Conservation (phyloP, 1,140 invertebrate species). For the Drosophila busckii region DNA sequence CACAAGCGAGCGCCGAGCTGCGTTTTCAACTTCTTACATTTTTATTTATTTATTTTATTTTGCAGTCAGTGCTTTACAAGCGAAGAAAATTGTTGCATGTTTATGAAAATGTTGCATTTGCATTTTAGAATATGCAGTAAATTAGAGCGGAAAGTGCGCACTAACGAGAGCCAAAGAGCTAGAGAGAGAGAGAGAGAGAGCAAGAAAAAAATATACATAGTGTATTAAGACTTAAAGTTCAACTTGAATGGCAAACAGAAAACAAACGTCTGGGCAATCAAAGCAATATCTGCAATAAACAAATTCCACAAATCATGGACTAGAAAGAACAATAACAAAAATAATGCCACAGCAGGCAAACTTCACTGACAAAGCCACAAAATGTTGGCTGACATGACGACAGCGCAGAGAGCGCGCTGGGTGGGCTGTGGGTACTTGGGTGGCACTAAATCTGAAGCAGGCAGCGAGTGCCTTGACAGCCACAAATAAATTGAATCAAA, state of each 20-base stretch:
- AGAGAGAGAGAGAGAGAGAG: neutral
- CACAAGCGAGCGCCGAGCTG: constrained; percentile 59
- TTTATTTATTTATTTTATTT: constrained; percentile 31
- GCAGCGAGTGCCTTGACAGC: constrained; percentile 56
- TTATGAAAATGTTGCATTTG: constrained; percentile 63
- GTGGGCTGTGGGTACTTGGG: no score
- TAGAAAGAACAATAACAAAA: constrained; percentile 48
- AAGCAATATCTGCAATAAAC: constrained; percentile 49
- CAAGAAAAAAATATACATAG: no score
- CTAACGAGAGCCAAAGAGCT: constrained; percentile 20
- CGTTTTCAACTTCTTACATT: constrained; percentile 38
- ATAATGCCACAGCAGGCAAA: constrained; percentile 45
- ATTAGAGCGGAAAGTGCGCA: constrained; percentile 52
- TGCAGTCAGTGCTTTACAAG: constrained; percentile 24
- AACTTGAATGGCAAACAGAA: no score
- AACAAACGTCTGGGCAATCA: no score
- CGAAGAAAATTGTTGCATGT: constrained; percentile 13
- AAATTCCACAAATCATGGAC: constrained; percentile 71
- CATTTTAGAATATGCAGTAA: constrained; percentile 71
- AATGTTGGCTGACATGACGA: constrained; percentile 23
- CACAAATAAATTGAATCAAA: constrained; percentile 73
- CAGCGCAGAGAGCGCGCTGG: constrained; percentile 8
- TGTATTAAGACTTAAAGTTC: no score
- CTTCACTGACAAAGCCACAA: constrained; percentile 34
- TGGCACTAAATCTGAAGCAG: no score